Conservation (phyloP, 1,140 invertebrate genomes). For the Aleiodes sp. region DNA sequence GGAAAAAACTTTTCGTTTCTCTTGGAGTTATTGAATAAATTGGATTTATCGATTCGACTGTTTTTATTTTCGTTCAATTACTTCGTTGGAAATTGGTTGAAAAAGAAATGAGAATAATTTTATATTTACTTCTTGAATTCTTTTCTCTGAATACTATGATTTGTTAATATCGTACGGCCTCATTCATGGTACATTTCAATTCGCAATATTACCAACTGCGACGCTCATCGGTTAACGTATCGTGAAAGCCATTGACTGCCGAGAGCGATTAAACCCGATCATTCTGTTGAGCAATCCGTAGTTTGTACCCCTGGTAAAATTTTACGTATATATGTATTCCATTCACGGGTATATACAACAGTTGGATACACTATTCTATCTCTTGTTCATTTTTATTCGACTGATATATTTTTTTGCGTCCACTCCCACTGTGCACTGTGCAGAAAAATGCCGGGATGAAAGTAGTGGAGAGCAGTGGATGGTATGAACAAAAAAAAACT, state of each 20-base stretch:
- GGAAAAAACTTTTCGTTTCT: too few relatives aligned
- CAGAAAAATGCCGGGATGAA: neutral
- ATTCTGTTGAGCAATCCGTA: neutral
- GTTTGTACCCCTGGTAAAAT: neutral
- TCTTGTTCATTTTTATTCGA: too few relatives aligned
- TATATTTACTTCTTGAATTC: neutral
- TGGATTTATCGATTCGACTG: too few relatives aligned
- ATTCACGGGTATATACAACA: neutral
- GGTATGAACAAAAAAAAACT: too few relatives aligned
- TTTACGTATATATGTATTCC: neutral
- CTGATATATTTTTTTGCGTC: neutral
- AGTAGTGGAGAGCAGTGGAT: neutral
- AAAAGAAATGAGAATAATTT: too few relatives aligned
- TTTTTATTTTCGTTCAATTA: too few relatives aligned
- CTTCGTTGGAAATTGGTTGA: too few relatives aligned
- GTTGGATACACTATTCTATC: neutral
- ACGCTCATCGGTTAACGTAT: neutral
- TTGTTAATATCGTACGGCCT: too few relatives aligned
- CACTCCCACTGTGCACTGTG: neutral
- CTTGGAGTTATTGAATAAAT: too few relatives aligned
- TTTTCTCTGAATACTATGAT: neutral
- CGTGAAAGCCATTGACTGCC: neutral
- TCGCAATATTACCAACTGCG: neutral
- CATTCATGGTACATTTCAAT: neutral
- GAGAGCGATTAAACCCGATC: constrained; percentile 3